Evolutionary conservation across 2,888 invertebrate genomes (phyloP).

Genomic region (Anthrax anthrax): DNA sequence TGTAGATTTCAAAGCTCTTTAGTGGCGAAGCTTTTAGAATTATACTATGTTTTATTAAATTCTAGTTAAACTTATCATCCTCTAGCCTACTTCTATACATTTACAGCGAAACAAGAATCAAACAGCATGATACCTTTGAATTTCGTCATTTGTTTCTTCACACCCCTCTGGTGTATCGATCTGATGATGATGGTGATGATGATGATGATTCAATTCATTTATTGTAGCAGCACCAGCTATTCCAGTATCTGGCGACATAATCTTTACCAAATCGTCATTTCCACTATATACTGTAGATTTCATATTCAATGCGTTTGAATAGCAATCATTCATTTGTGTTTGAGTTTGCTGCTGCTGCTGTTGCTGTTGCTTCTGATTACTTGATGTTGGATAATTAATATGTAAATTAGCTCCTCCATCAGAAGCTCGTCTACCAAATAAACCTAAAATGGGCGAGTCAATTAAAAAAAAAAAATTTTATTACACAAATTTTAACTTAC

Average conservation of each 20-base stretch:
- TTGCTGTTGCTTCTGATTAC: slow-evolving; percentile 30
- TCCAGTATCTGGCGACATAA: too few relatives aligned
- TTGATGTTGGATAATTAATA: slow-evolving; percentile 43
- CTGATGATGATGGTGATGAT: too few relatives aligned
- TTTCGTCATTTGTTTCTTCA: slow-evolving; percentile 33
- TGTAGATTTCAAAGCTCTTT: too few relatives aligned
- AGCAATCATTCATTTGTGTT: slow-evolving; percentile 24
- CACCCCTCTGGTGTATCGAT: slow-evolving; percentile 10
- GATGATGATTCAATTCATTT: neutral
- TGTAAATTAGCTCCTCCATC: slow-evolving; percentile 92
- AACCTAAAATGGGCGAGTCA: slow-evolving; percentile 33
- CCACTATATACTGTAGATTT: neutral
- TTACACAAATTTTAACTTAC: slow-evolving; percentile 35
- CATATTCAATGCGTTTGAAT: slow-evolving; percentile 21
- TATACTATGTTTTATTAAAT: too few relatives aligned
- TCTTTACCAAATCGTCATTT: too few relatives aligned
- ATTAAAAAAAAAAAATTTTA: neutral
- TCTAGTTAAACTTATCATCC: too few relatives aligned
- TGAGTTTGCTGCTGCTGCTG: too few relatives aligned
- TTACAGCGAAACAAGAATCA: too few relatives aligned
- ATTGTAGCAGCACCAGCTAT: slow-evolving; percentile 6
- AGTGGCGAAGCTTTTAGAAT: too few relatives aligned
- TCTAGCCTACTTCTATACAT: too few relatives aligned
- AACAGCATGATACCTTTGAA: slow-evolving; percentile 28
- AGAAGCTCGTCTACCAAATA: slow-evolving; percentile 81